Evolutionary conservation across 1,140 invertebrate genomes (phyloP), one percentile per base, ranked within the genome.

Genomic region (Neodiprion virginianus): DNA sequence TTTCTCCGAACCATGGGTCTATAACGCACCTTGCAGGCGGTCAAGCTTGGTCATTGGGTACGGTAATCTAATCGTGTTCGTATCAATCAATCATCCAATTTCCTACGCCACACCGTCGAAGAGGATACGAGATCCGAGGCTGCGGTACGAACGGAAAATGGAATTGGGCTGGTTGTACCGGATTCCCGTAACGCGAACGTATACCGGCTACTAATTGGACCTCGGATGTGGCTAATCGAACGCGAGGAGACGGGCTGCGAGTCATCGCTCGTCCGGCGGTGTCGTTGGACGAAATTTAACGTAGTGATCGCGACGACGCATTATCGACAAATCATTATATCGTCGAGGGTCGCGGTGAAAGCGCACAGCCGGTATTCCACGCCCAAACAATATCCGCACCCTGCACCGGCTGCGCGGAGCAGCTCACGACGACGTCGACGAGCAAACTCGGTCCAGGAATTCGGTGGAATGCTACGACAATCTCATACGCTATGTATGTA

Each of bases 211-310:
- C 73, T 79, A 79, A 79, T 79, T 78, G 75, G 73, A 76, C 73
- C 74, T 67, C 74, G 75, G 71, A 76, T 79, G 72, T 78, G 66
- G 47, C 77, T 78, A 78, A 78, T 79, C 76, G 74, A 76, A 79
- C 48, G 72, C 74, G 78, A 79, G 72, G 67, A 40, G 28, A 40
- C 28, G 28, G 28, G 28, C 28, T 40, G 28, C 28, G 28, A 40
- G 28, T 40, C 28, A 40, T 40, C 5, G 28, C 28, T 40, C 28
- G 28, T 40, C 28, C 28, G 28, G 5, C 28, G 28, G 28, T 40
- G 28, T 5, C 28, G 28, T 40, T 3, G 28, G 28, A 40, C 28
- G 28, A 40, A 40, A 40, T 40, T 40, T 61, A 61, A 61, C 53
- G 53, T 61, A 8, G 28, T 5, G 28, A 40, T 5, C 53, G 53